Evolutionary conservation across 2,888 invertebrate genomes (phyloP).

Genomic region (Cartodere bifasciata): DNA sequence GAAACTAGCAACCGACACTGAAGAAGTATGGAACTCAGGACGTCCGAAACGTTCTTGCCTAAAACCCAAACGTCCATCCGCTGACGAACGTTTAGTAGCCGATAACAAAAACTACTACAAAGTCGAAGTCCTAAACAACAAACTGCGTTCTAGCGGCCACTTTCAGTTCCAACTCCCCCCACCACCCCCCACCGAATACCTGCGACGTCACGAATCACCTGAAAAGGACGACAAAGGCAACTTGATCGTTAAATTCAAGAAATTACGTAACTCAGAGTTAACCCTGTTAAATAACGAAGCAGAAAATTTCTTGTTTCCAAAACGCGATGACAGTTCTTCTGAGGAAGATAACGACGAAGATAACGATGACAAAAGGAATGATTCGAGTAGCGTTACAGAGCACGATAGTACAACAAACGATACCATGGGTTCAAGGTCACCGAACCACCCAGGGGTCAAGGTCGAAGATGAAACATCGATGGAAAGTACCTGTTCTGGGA

Average conservation of each 20-base stretch:
- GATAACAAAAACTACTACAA: slow-evolving; percentile 50
- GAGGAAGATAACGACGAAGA: slow-evolving; percentile 39
- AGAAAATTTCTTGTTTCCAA: slow-evolving; percentile 76
- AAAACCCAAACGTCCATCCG: slow-evolving; percentile 29
- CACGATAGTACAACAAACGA: slow-evolving; percentile 9
- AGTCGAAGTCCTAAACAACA: slow-evolving; percentile 57
- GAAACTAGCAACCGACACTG: slow-evolving; percentile 8
- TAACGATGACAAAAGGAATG: slow-evolving; percentile 35
- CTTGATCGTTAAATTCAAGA: slow-evolving; percentile 57
- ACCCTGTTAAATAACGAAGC: slow-evolving; percentile 72
- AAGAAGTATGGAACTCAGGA: slow-evolving; percentile 30
- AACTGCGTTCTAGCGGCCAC: slow-evolving; percentile 40
- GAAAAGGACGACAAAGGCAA: slow-evolving; percentile 27
- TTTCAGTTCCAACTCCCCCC: slow-evolving; percentile 8
- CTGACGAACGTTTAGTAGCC: slow-evolving; percentile 41
- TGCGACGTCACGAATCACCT: slow-evolving; percentile 20
- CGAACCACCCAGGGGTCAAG: slow-evolving; percentile 21
- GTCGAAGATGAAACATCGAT: slow-evolving; percentile 26
- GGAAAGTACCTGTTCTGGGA: slow-evolving; percentile 26
- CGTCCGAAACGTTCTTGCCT: slow-evolving; percentile 29
- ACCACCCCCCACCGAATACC: slow-evolving; percentile 17
- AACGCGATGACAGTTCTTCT: slow-evolving; percentile 46
- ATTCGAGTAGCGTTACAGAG: slow-evolving; percentile 17
- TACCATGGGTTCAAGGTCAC: slow-evolving; percentile 5
- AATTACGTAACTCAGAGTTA: slow-evolving; percentile 60